A percentile compares a stretch with the other conserved stretches of the same genome.
Conservation (phyloP, 2,888 invertebrate genomes). For the Apocheima hispidaria region DNA sequence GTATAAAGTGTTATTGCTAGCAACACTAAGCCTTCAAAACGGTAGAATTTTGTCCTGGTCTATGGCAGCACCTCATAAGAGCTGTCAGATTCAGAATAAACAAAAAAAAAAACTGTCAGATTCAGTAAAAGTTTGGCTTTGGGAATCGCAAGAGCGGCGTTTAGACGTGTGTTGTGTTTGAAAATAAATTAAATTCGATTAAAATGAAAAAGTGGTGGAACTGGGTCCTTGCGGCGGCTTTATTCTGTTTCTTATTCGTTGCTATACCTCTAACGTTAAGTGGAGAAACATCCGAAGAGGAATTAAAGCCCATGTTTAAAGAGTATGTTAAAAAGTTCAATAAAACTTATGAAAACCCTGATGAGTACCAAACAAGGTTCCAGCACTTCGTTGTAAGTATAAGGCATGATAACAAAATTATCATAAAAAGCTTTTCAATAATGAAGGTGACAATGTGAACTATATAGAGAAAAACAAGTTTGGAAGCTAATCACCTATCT, state of each 20-base stretch:
- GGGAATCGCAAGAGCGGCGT: conserved; percentile 4
- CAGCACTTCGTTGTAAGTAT: conserved; percentile 83
- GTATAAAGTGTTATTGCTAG: background rate
- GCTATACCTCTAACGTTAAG: conserved; percentile 67
- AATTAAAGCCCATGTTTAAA: conserved; percentile 73
- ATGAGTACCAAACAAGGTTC: conserved; percentile 81
- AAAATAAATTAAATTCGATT: conserved; percentile 31
- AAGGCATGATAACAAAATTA: background rate
- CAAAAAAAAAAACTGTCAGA: background rate
- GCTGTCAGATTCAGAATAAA: background rate
- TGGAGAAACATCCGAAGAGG: conserved; percentile 52
- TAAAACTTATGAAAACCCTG: conserved; percentile 80
- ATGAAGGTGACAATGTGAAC: background rate
- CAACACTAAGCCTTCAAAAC: background rate
- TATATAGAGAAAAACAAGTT: conserved; percentile 19
- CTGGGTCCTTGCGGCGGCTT: conserved; percentile 66
- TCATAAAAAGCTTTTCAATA: background rate
- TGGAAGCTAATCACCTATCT: conserved; percentile 11
- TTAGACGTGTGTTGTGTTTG: conserved; percentile 40
- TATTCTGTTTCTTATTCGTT: conserved; percentile 72
- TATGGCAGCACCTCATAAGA: too few species aligned
- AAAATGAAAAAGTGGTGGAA: conserved; percentile 80
- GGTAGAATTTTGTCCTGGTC: background rate
- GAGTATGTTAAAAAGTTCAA: conserved; percentile 83
- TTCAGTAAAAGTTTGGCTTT: conserved; percentile 26